Percentiles rank a stretch among this genome's conserved stretches.
Conservation (phyloP, 2,888 invertebrate species). For the Gandaritis pyraliata region DNA sequence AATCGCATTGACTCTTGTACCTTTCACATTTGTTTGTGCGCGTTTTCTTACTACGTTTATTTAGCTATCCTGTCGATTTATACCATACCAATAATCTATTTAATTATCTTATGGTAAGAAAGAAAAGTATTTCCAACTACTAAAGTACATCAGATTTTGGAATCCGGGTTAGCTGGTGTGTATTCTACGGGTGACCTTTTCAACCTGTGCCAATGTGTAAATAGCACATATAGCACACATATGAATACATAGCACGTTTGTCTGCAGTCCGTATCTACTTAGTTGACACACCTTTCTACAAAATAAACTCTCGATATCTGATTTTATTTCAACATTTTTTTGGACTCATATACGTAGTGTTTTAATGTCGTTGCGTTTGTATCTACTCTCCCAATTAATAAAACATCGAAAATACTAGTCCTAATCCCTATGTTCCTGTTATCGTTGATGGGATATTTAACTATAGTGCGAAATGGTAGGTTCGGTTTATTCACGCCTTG, state of each 20-base stretch:
- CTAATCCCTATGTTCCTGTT: constrained; percentile 39
- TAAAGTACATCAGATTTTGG: not conserved
- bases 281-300: not conserved
- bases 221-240: too few species aligned
- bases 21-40: too few species aligned
- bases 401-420: constrained; percentile 20
- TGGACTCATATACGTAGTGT: not conserved
- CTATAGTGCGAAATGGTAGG: constrained; percentile 52
- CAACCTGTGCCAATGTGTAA: not conserved
- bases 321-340: not conserved
- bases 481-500: constrained; percentile 59
- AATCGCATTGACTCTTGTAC: too few species aligned
- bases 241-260: too few species aligned
- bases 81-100: too few species aligned
- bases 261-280: not conserved
- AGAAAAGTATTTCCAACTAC: too few species aligned
- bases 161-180: not conserved
- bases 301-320: not conserved
- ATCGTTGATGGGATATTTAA: constrained; percentile 52
- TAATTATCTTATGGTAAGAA: too few species aligned
- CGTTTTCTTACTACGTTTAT: too few species aligned
- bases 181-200: not conserved
- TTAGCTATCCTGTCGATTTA: too few species aligned
- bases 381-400: constrained; percentile 11
- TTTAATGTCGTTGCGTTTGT: too few species aligned